Conservation (phyloP, 2,888 invertebrate species). For the Calliopum simillimum region DNA sequence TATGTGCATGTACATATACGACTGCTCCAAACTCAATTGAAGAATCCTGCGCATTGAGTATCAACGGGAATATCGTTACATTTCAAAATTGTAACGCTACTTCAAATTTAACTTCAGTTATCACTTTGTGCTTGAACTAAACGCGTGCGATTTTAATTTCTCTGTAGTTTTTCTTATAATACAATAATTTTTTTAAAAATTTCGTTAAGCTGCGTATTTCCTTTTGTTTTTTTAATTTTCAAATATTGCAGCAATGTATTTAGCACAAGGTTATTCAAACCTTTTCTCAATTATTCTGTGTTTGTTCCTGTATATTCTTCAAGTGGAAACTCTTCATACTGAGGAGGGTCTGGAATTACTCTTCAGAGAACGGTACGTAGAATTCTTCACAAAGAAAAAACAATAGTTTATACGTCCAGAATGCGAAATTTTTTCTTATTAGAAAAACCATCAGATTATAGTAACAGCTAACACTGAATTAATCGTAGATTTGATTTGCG, state of each 20-base stretch:
- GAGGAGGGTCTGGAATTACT: slow-evolving; percentile 68
- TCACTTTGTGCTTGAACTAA: slow-evolving; percentile 32
- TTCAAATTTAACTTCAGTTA: slow-evolving; percentile 34
- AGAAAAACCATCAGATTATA: too few species aligned
- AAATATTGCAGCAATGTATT: slow-evolving; percentile 29
- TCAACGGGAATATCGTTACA: slow-evolving; percentile 3
- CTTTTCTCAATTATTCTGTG: slow-evolving; percentile 44
- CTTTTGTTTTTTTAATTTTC: too few species aligned
- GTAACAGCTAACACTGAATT: too few species aligned
- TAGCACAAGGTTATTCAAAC: slow-evolving; percentile 22
- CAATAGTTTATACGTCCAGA: too few species aligned
- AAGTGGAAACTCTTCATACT: slow-evolving; percentile 52
- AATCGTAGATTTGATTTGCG: too few species aligned
- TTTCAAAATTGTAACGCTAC: slow-evolving; percentile 34
- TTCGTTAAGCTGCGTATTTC: slow-evolving; percentile 1
- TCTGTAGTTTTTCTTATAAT: not conserved
- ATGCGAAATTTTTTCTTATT: too few species aligned
- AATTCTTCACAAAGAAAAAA: too few species aligned
- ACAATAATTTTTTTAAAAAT: slow-evolving; percentile 1
- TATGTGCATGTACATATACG: slow-evolving; percentile 9
- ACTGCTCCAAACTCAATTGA: slow-evolving; percentile 25
- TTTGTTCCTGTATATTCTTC: slow-evolving; percentile 45
- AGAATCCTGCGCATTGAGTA: slow-evolving; percentile 16
- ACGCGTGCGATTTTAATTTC: slow-evolving; percentile 8
- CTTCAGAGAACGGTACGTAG: slow-evolving; percentile 67